A percentile compares a stretch with the other conserved stretches of the same genome.
phyloP scores from a whole-genome alignment of 2,888 invertebrate species.

The Dolichopus griseipennis region DNA sequence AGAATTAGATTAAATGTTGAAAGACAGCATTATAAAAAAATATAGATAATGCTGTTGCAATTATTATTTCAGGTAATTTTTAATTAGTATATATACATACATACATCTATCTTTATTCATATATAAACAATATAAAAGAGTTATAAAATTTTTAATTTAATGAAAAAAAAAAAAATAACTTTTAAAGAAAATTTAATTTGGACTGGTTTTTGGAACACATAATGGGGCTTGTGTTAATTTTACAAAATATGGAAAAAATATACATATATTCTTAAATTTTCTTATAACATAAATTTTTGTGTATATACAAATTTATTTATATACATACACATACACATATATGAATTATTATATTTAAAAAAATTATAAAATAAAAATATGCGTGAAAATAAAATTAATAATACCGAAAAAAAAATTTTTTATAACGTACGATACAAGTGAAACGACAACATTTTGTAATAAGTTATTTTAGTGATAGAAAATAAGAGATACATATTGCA shows the following conservation, averaged over 20 bases:
- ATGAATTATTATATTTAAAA: neutral
- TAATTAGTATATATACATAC: neutral
- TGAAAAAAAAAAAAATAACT: neutral
- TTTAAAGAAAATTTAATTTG: neutral
- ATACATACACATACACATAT: neutral
- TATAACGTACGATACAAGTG: too few relatives aligned
- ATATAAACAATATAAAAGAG: neutral
- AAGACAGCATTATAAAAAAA: neutral
- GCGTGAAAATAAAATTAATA: slow-evolving; percentile 3
- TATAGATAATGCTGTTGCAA: neutral
- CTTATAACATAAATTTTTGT: neutral
- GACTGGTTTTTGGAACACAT: neutral
- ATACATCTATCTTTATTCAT: neutral
- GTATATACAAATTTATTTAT: neutral
- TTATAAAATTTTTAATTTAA: neutral
- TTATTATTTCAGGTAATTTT: neutral
- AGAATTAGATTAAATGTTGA: neutral
- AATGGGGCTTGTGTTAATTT: neutral
- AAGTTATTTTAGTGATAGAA: too few relatives aligned
- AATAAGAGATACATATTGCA: too few relatives aligned
- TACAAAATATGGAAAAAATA: neutral
- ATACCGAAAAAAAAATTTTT: neutral
- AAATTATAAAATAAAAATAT: neutral
- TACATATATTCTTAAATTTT: neutral
- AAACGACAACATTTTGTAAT: too few relatives aligned